A percentile compares a stretch with the other conserved stretches of the same genome.
These are phyloP conservation scores for Drosophila triauraria DNA, from an alignment of 1,140 invertebrate species.

Conservation along the genomic window DNA sequence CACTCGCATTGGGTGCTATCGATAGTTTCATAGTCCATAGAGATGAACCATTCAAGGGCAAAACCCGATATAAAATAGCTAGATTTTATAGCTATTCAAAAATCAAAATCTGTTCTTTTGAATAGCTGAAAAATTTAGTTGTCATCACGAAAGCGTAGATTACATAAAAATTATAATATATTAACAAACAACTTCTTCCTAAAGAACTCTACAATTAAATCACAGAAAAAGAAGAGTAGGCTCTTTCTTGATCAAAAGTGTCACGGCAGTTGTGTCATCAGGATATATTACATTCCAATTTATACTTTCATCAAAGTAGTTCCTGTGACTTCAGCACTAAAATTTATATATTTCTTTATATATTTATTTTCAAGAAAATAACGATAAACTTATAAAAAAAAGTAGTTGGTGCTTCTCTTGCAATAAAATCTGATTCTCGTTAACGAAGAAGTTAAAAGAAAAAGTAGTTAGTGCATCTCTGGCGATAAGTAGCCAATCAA, in stretches of 20 bases:
- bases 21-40: slow-evolving; percentile 3
- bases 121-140: neutral
- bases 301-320: neutral
- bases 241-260: neutral
- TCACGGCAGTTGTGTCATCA: neutral
- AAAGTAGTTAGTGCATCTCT: neutral
- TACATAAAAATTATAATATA: no score
- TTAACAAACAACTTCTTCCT: no score
- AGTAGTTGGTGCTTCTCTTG: neutral
- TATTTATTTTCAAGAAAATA: neutral
- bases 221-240: neutral
- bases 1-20: neutral
- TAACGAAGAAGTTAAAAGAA: neutral
- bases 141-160: no score
- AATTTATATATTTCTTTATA: no score
- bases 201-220: no score
- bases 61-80: neutral
- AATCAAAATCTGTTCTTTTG: neutral
- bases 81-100: neutral
- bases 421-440: neutral
- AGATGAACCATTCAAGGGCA: neutral
- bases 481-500: neutral
- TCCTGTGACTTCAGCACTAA: neutral
- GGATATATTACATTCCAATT: neutral
- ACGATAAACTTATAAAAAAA: neutral